Conservation (phyloP, 2,888 invertebrate species). For the Monoplex corrugatus region DNA sequence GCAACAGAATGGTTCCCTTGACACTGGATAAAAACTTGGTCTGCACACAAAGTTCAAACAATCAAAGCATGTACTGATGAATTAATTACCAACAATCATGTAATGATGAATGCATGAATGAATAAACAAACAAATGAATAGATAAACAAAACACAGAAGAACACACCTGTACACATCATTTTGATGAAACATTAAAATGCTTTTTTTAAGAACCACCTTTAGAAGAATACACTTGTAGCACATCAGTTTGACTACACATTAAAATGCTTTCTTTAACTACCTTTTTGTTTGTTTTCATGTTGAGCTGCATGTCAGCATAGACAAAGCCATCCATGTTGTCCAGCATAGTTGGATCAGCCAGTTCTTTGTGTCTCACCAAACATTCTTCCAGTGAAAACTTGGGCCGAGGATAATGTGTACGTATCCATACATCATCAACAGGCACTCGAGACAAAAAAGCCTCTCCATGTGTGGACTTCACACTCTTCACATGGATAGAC, state of each 20-base stretch:
- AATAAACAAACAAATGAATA: neutral
- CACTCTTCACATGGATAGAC: neutral
- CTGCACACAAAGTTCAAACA: conserved; percentile 73
- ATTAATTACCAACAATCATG: too few species aligned
- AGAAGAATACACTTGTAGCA: neutral
- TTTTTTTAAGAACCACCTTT: neutral
- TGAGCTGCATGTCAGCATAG: conserved; percentile 69
- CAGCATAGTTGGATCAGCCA: conserved; percentile 75
- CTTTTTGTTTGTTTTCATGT: conserved; percentile 76
- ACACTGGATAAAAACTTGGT: conserved; percentile 74
- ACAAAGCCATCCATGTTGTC: conserved; percentile 71
- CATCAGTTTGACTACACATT: neutral
- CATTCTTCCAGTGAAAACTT: conserved; percentile 65
- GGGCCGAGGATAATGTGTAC: conserved; percentile 66
- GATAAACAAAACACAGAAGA: neutral
- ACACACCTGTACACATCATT: neutral
- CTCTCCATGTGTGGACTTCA: neutral
- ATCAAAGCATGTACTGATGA: too few species aligned
- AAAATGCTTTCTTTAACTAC: conserved; percentile 57
- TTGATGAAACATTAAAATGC: neutral
- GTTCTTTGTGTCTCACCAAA: conserved; percentile 72
- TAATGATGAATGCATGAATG: too few species aligned
- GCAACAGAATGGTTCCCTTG: conserved; percentile 67
- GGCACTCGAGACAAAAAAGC: conserved; percentile 58
- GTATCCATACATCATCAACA: conserved; percentile 75